phyloP scores from a whole-genome alignment of 2,888 invertebrate species.

The Peribatodes rhomboidaria region DNA sequence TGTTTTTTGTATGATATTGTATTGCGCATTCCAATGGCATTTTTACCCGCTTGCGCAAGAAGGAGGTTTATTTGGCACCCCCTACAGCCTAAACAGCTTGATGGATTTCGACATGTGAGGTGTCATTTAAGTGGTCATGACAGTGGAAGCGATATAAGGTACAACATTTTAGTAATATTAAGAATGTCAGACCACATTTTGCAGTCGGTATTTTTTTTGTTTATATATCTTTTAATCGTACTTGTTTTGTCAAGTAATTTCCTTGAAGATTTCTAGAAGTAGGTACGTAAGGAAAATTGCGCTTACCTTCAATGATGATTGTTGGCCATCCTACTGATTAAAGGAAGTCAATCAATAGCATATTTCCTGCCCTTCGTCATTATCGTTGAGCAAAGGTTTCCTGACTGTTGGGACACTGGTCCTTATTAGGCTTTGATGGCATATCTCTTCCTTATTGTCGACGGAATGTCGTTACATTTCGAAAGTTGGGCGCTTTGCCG shows the following conservation, averaged over 20 bases:
- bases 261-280: not conserved
- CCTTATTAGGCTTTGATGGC: slow-evolving; percentile 13
- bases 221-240: no score
- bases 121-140: no score
- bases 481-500: slow-evolving; percentile 34
- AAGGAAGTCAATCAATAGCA: slow-evolving; percentile 1
- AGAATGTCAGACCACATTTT: no score
- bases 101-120: no score
- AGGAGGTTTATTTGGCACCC: no score
- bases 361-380: not conserved
- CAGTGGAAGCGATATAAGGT: no score
- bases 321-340: not conserved
- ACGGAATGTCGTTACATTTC: slow-evolving; percentile 39
- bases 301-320: not conserved
- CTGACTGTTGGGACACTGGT: not conserved
- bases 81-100: no score
- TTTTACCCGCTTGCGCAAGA: no score
- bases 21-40: not conserved
- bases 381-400: slow-evolving; percentile 3
- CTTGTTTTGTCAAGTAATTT: no score
- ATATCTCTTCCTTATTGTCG: slow-evolving; percentile 24
- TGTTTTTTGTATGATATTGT: not conserved
- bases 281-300: slow-evolving; percentile 2
- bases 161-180: no score
- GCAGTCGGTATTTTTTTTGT: no score